phyloP scores from a whole-genome alignment of 2,113 vertebrate genomes.

The Merops nubicus region DNA sequence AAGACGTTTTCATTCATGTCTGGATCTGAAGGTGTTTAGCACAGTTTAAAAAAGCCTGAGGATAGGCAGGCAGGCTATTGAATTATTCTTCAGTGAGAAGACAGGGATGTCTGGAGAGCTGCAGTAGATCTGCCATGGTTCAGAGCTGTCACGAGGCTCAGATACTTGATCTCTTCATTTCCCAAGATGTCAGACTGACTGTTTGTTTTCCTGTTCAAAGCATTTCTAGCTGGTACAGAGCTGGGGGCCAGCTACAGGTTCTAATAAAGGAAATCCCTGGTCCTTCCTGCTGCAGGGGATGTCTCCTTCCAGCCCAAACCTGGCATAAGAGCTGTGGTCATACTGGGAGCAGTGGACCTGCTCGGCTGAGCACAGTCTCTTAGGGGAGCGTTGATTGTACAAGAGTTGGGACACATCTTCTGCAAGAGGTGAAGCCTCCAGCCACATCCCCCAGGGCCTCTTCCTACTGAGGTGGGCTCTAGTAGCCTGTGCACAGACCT shows the following conservation, averaged over 20 bases:
- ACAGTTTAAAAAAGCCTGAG: fast-evolving
- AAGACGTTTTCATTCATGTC: not conserved
- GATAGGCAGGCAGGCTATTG: not conserved
- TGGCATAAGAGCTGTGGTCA: fast-evolving
- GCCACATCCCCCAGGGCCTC: fast-evolving
- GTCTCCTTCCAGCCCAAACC: not conserved
- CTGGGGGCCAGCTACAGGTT: not conserved
- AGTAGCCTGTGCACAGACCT: not conserved
- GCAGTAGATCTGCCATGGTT: not conserved
- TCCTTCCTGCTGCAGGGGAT: not conserved
- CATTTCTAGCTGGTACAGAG: not conserved
- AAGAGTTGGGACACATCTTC: fast-evolving
- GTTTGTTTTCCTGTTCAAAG: not conserved
- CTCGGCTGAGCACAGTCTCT: not conserved
- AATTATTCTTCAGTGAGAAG: too few relatives aligned
- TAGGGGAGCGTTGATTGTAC: fast-evolving
- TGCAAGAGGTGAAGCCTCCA: not conserved
- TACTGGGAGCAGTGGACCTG: not conserved
- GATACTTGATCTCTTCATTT: not conserved
- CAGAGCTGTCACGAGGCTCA: not conserved
- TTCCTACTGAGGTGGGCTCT: fast-evolving
- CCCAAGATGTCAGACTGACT: not conserved
- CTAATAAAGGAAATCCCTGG: not conserved
- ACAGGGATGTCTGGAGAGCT: not conserved
- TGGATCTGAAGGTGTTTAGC: not conserved